phyloP scores from a whole-genome alignment of 2,113 vertebrate species.

The Anoura caudifer region DNA sequence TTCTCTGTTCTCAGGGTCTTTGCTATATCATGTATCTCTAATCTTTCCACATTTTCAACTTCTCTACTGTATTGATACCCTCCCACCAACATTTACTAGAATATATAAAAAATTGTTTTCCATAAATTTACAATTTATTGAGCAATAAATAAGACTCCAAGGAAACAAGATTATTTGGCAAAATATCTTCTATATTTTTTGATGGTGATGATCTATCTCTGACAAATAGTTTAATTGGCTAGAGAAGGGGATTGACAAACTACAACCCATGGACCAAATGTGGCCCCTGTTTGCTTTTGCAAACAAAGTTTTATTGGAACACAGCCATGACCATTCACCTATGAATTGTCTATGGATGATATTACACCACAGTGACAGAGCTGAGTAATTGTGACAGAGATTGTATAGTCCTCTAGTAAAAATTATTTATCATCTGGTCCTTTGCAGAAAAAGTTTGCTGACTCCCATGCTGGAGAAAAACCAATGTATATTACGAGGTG shows the following conservation, averaged over 20 bases:
- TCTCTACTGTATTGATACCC: neutral
- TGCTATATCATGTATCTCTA: neutral
- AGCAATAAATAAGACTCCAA: neutral
- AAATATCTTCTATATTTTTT: neutral
- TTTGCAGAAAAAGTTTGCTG: too few relatives aligned
- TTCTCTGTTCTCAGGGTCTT: neutral
- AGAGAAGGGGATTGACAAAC: neutral
- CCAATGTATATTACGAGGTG: neutral
- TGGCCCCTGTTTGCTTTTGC: neutral
- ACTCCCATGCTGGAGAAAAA: neutral
- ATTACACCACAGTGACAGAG: too few relatives aligned
- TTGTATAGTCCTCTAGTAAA: neutral
- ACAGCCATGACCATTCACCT: too few relatives aligned
- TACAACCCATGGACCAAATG: neutral
- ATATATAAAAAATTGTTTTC: neutral
- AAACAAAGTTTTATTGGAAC: too few relatives aligned
- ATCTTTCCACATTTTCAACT: neutral
- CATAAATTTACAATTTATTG: neutral
- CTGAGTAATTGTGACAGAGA: too few relatives aligned
- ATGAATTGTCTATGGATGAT: too few relatives aligned
- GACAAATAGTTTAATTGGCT: neutral
- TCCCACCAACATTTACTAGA: neutral
- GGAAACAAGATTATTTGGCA: neutral
- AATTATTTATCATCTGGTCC: neutral
- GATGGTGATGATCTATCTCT: neutral